Conservation (phyloP, 2,888 invertebrate genomes). For the Cyaniris semiargus region DNA sequence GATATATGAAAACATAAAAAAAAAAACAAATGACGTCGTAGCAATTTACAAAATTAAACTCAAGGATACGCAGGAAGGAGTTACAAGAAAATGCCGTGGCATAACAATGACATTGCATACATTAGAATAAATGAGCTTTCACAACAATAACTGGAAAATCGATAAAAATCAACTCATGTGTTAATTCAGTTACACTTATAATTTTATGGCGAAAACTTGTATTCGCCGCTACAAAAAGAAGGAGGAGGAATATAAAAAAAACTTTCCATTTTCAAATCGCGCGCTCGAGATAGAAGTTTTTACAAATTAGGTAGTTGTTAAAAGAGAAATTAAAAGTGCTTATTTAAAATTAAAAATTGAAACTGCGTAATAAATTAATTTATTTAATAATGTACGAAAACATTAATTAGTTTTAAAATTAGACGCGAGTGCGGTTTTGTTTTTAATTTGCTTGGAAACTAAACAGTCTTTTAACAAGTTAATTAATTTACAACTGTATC, state of each 20-base stretch:
- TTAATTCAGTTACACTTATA: constrained; percentile 9
- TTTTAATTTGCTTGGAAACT: not conserved
- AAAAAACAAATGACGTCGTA: not conserved
- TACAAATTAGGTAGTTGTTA: not conserved
- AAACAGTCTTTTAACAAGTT: not conserved
- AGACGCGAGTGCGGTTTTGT: not conserved
- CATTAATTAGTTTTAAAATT: not conserved
- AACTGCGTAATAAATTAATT: not conserved
- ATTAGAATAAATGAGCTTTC: constrained; percentile 23
- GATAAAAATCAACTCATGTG: constrained; percentile 18
- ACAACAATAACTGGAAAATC: constrained; percentile 17
- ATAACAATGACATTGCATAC: constrained; percentile 26
- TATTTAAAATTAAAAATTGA: not conserved
- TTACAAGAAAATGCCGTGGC: constrained; percentile 21
- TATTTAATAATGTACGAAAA: constrained; percentile 11
- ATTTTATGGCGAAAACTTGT: constrained; percentile 25
- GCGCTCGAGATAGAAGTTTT: not conserved
- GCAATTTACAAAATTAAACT: constrained; percentile 19
- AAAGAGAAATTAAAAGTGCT: not conserved
- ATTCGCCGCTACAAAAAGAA: not conserved
- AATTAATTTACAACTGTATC: not conserved
- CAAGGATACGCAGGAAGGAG: constrained; percentile 10
- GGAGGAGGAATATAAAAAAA: not conserved
- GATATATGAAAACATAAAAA: not conserved
- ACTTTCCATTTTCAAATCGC: constrained; percentile 24